Conservation (phyloP, 2,113 vertebrate species). For the Cyprinus carpio region DNA sequence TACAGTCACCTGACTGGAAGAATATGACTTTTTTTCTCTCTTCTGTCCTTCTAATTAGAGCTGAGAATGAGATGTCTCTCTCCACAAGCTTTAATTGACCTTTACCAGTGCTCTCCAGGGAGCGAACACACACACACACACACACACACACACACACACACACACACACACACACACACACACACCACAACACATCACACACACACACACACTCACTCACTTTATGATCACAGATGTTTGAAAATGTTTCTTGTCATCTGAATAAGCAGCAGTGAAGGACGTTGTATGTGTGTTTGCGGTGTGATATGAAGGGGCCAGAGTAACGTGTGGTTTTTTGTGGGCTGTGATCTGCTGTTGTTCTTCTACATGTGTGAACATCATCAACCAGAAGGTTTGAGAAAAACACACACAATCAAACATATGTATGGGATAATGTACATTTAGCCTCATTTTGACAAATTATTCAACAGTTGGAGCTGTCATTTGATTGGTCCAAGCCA, state of each 20-base stretch:
- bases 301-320: neutral
- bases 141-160: neutral
- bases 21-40: neutral
- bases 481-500: no score
- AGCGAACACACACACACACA: slow-evolving; percentile 26
- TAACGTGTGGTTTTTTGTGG: slow-evolving; percentile 34
- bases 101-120: slow-evolving; percentile 59
- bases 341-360: slow-evolving; percentile 90
- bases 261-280: neutral
- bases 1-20: neutral
- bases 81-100: slow-evolving; percentile 61
- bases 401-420: neutral
- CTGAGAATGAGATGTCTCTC: slow-evolving; percentile 44
- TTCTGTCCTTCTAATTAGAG: slow-evolving; percentile 44
- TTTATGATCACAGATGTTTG: slow-evolving; percentile 24
- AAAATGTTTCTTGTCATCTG: slow-evolving; percentile 15
- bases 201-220: slow-evolving; percentile 3
- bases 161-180: neutral
- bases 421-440: no score
- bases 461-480: no score
- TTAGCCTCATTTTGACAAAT: no score
- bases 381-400: slow-evolving; percentile 89
- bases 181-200: slow-evolving; percentile 10
- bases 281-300: neutral
- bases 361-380: slow-evolving; percentile 94